phyloP scores from a whole-genome alignment of 2,888 invertebrate genomes.

The Carterocephalus palaemon region DNA sequence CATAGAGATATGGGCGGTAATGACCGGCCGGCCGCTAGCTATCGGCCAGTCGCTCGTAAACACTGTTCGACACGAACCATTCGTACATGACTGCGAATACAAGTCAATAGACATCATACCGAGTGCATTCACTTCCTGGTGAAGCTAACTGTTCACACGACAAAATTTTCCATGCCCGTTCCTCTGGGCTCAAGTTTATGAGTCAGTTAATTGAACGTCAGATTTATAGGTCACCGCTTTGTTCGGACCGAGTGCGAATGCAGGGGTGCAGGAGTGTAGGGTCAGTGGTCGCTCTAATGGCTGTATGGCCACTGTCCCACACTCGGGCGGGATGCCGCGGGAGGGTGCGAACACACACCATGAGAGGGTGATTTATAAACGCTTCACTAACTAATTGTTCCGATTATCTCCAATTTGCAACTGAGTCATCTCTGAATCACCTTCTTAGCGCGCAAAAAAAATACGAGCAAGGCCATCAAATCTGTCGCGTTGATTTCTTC shows the following conservation, averaged over 20 bases:
- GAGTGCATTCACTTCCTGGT: conserved; percentile 59
- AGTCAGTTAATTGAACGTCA: conserved; percentile 37
- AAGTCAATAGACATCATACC: conserved; percentile 65
- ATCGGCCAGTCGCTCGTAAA: conserved; percentile 74
- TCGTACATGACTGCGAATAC: conserved; percentile 66
- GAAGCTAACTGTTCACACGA: conserved; percentile 47
- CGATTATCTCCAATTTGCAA: background rate
- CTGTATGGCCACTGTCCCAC: conserved; percentile 50
- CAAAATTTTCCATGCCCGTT: conserved; percentile 35
- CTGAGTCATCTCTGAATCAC: conserved; percentile 17
- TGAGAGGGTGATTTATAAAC: conserved; percentile 18
- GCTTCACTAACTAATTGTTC: conserved; percentile 2
- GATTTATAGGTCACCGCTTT: conserved; percentile 58
- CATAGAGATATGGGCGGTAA: conserved; percentile 73
- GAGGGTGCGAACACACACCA: conserved; percentile 31
- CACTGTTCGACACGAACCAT: conserved; percentile 64
- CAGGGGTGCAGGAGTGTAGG: conserved; percentile 54
- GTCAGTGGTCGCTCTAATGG: conserved; percentile 63
- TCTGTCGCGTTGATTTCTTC: background rate
- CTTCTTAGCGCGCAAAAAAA: background rate
- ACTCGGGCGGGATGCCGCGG: conserved; percentile 37
- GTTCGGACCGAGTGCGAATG: conserved; percentile 43
- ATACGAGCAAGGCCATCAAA: conserved; percentile 1
- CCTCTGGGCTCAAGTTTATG: conserved; percentile 18
- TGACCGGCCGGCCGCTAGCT: conserved; percentile 63